Evolutionary conservation across 2,113 vertebrate genomes (phyloP), one percentile per base, ranked within the genome.

Genomic region (Henicopernis longicauda): DNA sequence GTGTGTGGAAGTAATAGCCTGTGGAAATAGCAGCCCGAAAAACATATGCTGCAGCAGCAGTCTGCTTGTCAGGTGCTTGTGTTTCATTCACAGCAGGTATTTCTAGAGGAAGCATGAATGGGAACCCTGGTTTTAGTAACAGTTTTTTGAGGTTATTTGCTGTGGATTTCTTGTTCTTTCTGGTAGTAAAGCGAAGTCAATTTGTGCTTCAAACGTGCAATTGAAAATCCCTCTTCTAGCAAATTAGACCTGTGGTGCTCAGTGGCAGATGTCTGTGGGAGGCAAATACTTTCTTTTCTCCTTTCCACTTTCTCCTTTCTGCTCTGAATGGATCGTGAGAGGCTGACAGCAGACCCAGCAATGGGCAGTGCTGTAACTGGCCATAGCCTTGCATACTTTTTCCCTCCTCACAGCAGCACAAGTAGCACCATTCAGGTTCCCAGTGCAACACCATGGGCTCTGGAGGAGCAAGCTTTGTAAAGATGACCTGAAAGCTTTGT

Each of bases 401-500:
- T 47, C 4, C 3, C 5, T 69, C 3, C 29, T 6, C 20, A n/a
- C 14, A n/a, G 20, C 36, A 44, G 49, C 23, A 14, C 25, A 18
- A 18, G 36, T 2, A 12, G 31, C 45, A 47, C 10, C 0, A 0
- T 66, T 76, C 15, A 40, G 6, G 19, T 59, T 82, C 31, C 13
- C 21, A 15, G 22, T n/a, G 58, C 21, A 40, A 3, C 16, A 21
- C 32, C 4, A 1, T 11, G 34, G 31, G 16, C 12, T 50, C 19
- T 50, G 13, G 29, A 66, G 42, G 12, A 63, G n/a, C 8, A 31
- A 32, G 2, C 27, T 82, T 74, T 67, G 23, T 29, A 38, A 81
- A 66, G 44, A n/a, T n/a, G 38, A 79, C 16, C 8, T 45, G 20
- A 65, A 67, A 9, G 50, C 10, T 73, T 67, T 63, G 34, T 12